Evolutionary conservation across 2,888 invertebrate genomes (phyloP), one percentile per base, ranked within the genome.

Genomic region (Meandrusa payeni): DNA sequence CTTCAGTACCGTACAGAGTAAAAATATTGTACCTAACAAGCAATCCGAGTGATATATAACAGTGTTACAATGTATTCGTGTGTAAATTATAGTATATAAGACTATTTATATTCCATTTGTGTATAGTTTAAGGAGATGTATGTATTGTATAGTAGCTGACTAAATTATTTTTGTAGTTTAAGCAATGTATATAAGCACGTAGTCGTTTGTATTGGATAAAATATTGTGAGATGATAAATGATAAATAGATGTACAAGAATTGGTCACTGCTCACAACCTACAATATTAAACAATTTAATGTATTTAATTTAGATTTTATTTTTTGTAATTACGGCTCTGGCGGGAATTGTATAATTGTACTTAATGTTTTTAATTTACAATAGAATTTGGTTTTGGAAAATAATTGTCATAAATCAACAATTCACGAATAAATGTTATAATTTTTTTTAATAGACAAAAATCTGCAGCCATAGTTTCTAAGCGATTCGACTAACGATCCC

Each of bases 111-210:
- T 74, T 75, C 61, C 65, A 67, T 54, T 63, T 50, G 46, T 64
- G 54, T 69, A 59, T 55, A 47, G 55, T 64, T 66, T 63, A 49
- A 60, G 29, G 28, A 13, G 55, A 48, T 59, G 61, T 59, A 41
- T 62, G 65, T 60, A 59, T 71, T 81, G 82, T 86, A 86, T 80
- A 85, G 79, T 69, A 70, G 70, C 79, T 70, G 68, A 78, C 61
- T 86, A 87, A 87, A 86, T 87, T 86, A 87, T 87, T 87, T 86
- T 83, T 86, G 72, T 86, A 85, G 86, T 56, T 44, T 86, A 82
- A 82, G 74, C 82, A 86, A 78, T 86, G 86, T 86, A 86, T 43
- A 86, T 83, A 83, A 46, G 57, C 61, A 67, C 57, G 77, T 80
- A 83, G 82, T 71, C 71, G 75, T 80, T 78, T 77, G 76, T 82